Evolutionary conservation across 53 echinoderm and acorn worm genomes (phyloP).

Genomic region (Mesocentrotus franciscanus): DNA sequence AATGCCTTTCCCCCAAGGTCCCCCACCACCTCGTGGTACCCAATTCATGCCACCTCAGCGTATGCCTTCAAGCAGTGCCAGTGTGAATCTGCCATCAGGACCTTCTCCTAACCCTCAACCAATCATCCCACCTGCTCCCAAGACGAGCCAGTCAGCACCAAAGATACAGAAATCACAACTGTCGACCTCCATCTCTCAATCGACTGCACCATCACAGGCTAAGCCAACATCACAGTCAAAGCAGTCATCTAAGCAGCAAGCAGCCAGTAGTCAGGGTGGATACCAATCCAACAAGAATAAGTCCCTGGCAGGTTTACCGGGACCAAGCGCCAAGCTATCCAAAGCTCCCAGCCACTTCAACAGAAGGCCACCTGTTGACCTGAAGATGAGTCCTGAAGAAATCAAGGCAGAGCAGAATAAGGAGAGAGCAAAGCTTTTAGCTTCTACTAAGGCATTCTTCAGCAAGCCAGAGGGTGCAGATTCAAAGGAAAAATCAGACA

Average conservation of each 20-base stretch:
- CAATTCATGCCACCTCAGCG: slow-evolving; percentile 35
- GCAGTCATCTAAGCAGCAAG: slow-evolving; percentile 18
- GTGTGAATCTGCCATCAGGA: slow-evolving; percentile 35
- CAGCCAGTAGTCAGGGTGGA: background rate
- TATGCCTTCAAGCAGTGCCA: background rate
- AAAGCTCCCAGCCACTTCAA: slow-evolving; percentile 61
- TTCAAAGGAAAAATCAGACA: slow-evolving; percentile 58
- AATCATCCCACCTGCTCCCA: slow-evolving; percentile 33
- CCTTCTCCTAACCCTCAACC: slow-evolving; percentile 19
- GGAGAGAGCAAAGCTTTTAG: slow-evolving; percentile 81
- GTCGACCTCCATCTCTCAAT: background rate
- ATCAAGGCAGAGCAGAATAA: slow-evolving; percentile 77
- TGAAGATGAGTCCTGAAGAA: slow-evolving; percentile 75
- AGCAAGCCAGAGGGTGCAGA: slow-evolving; percentile 56
- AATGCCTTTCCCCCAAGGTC: slow-evolving; percentile 29
- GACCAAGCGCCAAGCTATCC: slow-evolving; percentile 61
- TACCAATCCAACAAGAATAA: slow-evolving; percentile 58
- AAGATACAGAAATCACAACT: background rate
- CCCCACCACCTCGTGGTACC: slow-evolving; percentile 48
- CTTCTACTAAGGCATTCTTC: slow-evolving; percentile 94
- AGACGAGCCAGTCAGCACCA: slow-evolving; percentile 34
- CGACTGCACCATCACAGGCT: slow-evolving; percentile 10
- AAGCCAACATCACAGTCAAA: background rate
- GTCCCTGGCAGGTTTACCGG: slow-evolving; percentile 45
- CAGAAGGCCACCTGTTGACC: slow-evolving; percentile 65